phyloP scores from a whole-genome alignment of 2,113 vertebrate species.

The Patagioenas fasciata region DNA sequence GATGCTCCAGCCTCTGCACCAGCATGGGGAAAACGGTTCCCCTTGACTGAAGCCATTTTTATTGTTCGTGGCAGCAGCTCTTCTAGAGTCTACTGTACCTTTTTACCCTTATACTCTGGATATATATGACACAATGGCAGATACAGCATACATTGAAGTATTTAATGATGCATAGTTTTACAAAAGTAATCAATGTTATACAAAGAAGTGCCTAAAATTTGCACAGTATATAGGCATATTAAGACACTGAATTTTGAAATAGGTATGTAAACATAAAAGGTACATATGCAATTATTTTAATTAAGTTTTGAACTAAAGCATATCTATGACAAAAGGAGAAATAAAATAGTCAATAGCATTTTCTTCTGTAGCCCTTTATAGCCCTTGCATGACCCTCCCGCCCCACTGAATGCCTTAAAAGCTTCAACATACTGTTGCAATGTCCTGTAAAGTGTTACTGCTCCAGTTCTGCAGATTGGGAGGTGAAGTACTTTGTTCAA shows the following conservation, averaged over 20 bases:
- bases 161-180: slow-evolving; percentile 17
- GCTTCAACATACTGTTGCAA: not conserved
- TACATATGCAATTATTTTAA: not conserved
- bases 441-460: not conserved
- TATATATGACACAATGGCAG: not conserved
- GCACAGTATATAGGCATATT: not conserved
- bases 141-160: not conserved
- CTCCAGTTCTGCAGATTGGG: not conserved
- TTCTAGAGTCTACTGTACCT: not conserved
- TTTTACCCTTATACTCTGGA: not conserved
- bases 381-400: not conserved
- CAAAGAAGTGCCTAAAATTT: not conserved
- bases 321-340: not conserved
- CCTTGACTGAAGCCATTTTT: not conserved
- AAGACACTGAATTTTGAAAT: not conserved
- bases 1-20: not conserved
- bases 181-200: not conserved
- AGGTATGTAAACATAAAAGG: not conserved
- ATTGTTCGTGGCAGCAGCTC: not conserved
- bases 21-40: not conserved
- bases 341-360: not conserved
- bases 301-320: not conserved
- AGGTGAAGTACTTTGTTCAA: not conserved
- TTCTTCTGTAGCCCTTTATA: not conserved
- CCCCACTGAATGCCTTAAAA: not conserved